phyloP scores from a whole-genome alignment of 2,797 vertebrate species.

The Leuciscus waleckii region DNA sequence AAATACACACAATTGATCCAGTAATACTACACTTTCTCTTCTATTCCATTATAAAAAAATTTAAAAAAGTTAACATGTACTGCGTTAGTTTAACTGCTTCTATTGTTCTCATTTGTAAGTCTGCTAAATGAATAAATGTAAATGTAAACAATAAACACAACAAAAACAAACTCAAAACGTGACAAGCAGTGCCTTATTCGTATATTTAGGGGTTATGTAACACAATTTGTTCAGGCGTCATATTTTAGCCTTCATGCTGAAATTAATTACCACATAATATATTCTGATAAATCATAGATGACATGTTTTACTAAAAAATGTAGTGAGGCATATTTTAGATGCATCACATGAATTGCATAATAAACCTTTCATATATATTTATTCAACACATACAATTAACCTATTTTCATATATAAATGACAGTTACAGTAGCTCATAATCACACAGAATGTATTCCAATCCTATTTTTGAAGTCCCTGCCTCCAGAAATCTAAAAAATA shows the following conservation, averaged over 20 bases:
- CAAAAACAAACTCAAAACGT: no score
- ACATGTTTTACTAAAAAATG: neutral
- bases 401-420: neutral
- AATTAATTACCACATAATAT: neutral
- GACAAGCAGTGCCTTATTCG: neutral
- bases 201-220: neutral
- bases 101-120: no score
- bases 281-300: neutral
- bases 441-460: neutral
- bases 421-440: neutral
- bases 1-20: no score
- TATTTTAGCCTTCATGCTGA: neutral
- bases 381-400: slow-evolving; percentile 2
- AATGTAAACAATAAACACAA: no score
- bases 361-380: neutral
- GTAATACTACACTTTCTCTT: no score
- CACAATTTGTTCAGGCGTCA: neutral
- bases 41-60: no score
- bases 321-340: neutral
- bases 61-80: no score
- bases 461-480: no score
- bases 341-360: neutral
- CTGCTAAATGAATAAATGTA: no score
- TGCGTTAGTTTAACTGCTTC: no score
- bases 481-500: neutral